Conservation (phyloP, 2,113 vertebrate species). For the Carlito syrichta region DNA sequence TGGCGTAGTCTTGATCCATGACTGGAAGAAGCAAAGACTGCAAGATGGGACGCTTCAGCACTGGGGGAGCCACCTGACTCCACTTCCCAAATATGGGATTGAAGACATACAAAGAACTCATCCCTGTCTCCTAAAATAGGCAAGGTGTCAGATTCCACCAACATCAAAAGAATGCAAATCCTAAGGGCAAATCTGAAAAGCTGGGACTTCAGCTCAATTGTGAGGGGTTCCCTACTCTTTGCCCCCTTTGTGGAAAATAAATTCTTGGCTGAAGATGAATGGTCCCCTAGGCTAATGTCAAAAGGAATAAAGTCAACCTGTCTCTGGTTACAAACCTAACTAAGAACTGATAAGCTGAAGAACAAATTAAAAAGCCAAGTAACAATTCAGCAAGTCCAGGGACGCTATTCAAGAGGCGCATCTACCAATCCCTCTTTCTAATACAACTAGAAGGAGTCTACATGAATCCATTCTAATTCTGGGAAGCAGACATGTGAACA, state of each 20-base stretch:
- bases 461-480: not conserved
- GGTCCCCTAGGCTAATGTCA: not conserved
- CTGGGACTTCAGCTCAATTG: not conserved
- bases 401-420: not conserved
- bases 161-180: not conserved
- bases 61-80: conserved; percentile 92
- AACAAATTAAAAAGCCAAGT: not conserved
- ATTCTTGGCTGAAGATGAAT: not conserved
- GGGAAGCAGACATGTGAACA: not conserved
- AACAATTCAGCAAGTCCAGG: not conserved
- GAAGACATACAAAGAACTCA: conserved; percentile 93
- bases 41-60: conserved; percentile 88
- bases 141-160: not conserved
- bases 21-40: conserved; percentile 94
- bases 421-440: not conserved
- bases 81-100: conserved; percentile 97
- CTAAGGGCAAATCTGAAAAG: not conserved
- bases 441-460: not conserved
- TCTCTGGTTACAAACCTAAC: not conserved
- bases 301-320: not conserved
- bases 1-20: conserved; percentile 98
- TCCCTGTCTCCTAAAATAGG: conserved; percentile 88
- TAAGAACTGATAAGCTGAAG: not conserved
- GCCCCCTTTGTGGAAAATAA: not conserved
- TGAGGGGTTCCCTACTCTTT: not conserved